A percentile compares a stretch with the other conserved stretches of the same genome.
Evolutionary conservation across 2,888 invertebrate species (phyloP).

Genomic region (Drosophila setosimentum): DNA sequence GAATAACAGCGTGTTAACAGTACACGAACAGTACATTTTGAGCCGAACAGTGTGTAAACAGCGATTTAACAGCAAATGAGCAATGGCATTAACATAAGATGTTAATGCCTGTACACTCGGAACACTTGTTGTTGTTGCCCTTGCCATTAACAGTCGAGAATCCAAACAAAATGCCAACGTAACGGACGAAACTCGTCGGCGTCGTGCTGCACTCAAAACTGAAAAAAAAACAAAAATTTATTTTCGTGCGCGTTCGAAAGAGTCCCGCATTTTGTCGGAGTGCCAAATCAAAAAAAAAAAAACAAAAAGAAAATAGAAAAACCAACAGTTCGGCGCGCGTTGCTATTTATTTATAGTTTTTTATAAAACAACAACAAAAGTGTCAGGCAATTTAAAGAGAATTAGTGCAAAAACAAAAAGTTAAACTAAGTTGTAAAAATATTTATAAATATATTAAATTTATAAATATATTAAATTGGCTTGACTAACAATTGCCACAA

Average conservation of each 20-base stretch:
- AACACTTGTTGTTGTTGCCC: slow-evolving; percentile 58
- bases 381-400: slow-evolving; percentile 25
- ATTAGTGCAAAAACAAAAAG: slow-evolving; percentile 39
- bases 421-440: slow-evolving; percentile 43
- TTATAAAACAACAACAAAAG: slow-evolving; percentile 30
- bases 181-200: slow-evolving; percentile 69
- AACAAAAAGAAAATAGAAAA: slow-evolving; percentile 21
- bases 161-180: slow-evolving; percentile 72
- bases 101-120: slow-evolving; percentile 16
- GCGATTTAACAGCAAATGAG: slow-evolving; percentile 21
- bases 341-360: slow-evolving; percentile 55
- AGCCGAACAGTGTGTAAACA: slow-evolving; percentile 32
- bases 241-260: slow-evolving; percentile 46
- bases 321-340: slow-evolving; percentile 36
- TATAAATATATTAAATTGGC: slow-evolving; percentile 10
- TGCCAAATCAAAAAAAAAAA: slow-evolving; percentile 49
- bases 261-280: slow-evolving; percentile 48
- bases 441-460: slow-evolving; percentile 17
- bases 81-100: slow-evolving; percentile 4
- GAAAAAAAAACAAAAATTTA: slow-evolving; percentile 30
- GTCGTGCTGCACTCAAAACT: slow-evolving; percentile 46
- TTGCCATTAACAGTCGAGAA: slow-evolving; percentile 72
- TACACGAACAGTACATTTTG: slow-evolving; percentile 20
- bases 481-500: slow-evolving; percentile 3
- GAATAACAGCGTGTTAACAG: slow-evolving; percentile 17